These are phyloP conservation scores for Nycticorax nycticorax DNA, from an alignment of 2,113 vertebrate genomes.

Conservation along the genomic window DNA sequence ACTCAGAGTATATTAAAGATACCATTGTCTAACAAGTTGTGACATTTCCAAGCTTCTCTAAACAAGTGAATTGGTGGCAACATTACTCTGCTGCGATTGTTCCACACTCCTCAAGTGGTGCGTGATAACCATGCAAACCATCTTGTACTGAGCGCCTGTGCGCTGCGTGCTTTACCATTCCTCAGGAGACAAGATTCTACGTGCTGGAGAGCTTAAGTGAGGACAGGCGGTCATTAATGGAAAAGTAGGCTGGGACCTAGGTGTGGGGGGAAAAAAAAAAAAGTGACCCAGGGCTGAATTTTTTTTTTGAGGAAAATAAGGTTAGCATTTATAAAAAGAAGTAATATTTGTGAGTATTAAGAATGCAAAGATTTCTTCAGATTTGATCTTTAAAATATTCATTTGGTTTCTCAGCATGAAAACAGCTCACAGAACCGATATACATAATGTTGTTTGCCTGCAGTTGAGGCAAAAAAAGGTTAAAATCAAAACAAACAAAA, in stretches of 20 bases:
- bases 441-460: neutral
- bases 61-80: neutral
- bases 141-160: fast-evolving
- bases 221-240: fast-evolving
- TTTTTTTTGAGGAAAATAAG: neutral
- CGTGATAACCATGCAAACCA: neutral
- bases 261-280: neutral
- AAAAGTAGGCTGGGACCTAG: neutral
- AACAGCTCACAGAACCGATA: neutral
- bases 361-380: neutral
- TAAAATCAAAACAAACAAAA: neutral
- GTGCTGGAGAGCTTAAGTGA: neutral
- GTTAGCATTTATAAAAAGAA: neutral
- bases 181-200: neutral
- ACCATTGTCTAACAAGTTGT: neutral
- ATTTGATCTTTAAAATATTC: neutral
- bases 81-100: neutral
- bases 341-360: neutral
- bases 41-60: neutral
- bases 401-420: neutral
- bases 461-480: neutral
- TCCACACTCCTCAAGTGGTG: neutral
- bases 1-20: neutral
- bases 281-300: neutral
- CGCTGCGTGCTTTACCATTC: fast-evolving